phyloP scores from a whole-genome alignment of 2,797 vertebrate species.

The Diplodus puntazzo region DNA sequence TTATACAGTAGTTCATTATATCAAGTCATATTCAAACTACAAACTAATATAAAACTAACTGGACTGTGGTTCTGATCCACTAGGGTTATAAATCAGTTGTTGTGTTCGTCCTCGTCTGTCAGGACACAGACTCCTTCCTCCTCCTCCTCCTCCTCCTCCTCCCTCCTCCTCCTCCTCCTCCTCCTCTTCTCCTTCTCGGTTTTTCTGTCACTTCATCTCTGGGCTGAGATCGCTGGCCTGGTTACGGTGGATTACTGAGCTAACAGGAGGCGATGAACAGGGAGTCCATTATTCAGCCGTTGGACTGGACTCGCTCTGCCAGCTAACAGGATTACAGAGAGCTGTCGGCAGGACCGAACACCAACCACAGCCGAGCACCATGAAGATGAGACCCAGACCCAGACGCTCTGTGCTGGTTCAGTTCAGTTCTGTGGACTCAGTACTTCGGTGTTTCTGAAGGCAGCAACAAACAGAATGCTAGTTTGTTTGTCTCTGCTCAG shows the following conservation, averaged over 20 bases:
- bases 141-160: background rate
- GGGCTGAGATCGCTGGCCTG: conserved; percentile 15
- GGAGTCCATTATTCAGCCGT: conserved; percentile 27
- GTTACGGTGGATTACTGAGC: conserved; percentile 35
- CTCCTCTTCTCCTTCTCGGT: background rate
- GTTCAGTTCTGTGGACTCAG: too few species aligned
- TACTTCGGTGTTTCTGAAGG: too few species aligned
- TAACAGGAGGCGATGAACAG: background rate
- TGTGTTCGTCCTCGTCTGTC: background rate
- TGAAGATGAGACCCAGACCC: background rate
- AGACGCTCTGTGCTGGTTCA: too few species aligned
- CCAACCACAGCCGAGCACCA: background rate
- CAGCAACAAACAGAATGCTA: too few species aligned
- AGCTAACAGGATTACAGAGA: conserved; percentile 53
- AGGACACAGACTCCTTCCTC: background rate
- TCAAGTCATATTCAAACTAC: too few species aligned
- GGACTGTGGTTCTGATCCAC: background rate
- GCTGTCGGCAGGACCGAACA: background rate
- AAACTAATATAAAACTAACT: background rate
- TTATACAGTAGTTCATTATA: too few species aligned
- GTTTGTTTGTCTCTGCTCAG: too few species aligned
- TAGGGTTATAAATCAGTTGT: background rate
- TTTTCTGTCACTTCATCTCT: background rate
- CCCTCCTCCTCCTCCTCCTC: background rate
- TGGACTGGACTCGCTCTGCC: conserved; percentile 11